Base-by-base conservation (phyloP, 2,888 invertebrate species). In the Melipona beecheii region DNA sequence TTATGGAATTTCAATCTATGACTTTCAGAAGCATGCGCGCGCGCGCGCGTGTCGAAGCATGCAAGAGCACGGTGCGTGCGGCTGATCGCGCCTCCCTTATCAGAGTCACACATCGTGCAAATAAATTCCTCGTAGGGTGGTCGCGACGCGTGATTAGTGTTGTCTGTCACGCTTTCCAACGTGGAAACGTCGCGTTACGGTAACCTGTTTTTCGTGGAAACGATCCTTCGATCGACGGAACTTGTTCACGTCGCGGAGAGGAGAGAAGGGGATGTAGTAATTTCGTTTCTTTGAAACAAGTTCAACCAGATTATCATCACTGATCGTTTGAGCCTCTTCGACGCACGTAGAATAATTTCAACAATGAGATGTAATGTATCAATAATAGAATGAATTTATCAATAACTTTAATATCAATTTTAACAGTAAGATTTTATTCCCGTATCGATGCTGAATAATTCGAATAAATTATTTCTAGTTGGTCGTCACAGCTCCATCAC, bases 101-200 rank as follows among this genome's bases (percentile, higher is more conserved):
- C 78, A n/a, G 56, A 78, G 50, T 31, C 27, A 6, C 56, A 62
- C 69, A 58, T 50, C 69, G 54, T 9, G 52, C 49, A 58, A 78
- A 78, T 81, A 78, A 70, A 79, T 73, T 73, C 64, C 64, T 73
- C 73, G 36, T 64, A 64, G 73, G 13, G 36, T 56, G n/a, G 71
- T 9, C 24, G 21, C 52, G 31, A 66, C 54, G 17, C 68, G 69
- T 69, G 78, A 78, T 81, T 78, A 73, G 62, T 50, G 24, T 72
- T 62, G 60, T 71, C 68, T n/a, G 72, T 78, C 62, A 72, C 77
- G 64, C 43, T 78, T 71, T 19, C 4, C 73, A 31, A 17, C 24
- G 24, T 15, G 66, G n/a, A 66, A 19, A 49, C 62, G 60, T 17
- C 17, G 19, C 15, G 52, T 69, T 52, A 69, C 19, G 54, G 21